Base-by-base conservation (phyloP, 1,140 invertebrate species). In the Drosophila ogumai region DNA sequence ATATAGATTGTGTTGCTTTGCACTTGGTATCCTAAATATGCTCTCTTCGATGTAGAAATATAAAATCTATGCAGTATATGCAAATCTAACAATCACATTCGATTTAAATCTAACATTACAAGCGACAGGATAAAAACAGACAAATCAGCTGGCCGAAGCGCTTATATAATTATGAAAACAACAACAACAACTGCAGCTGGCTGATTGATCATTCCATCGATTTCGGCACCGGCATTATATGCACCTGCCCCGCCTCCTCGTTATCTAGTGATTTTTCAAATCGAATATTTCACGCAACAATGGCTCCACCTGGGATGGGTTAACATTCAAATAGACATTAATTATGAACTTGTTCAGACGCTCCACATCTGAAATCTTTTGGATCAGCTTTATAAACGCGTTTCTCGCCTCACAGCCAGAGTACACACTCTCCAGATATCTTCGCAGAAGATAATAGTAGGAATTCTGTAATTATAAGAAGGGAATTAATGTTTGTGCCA, bases 251-350 rank as follows among this genome's bases (percentile, higher is more conserved):
- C 55, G 56, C 58, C 47, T 28, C 58, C 47, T 28, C 36, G 15
- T 59, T 36, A 55, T 64, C 88, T 84, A 92, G 61, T 92, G 91
- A 91, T 92, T 92, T 93, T 98, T 98, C 56, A 98, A 94, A 93
- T 98, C 97, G 82, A 98, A 97, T 92, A 98, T 97, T 94, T 98
- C 98, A 81, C 98, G 96, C 22, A 99, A 94, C 31, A 99, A 93
- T 6, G 98, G 98, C 81, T 98, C 97, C 49, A 99, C 96, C 87
- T 96, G 95, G 54, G 95, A 95, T 52, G 98, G 97, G 94, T 98
- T 97, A 2, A 98, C 96, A 92, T 98, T 97, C 31, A 98, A 93
- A 92, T 98, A 98, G 28, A 98, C 96, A 31, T 95, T 95, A 9
- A 98, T 96, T 50, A 98, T 87, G 72, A 91, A 82, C 75, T 98